Percentiles rank a stretch among this genome's conserved stretches.
Evolutionary conservation across 2,888 invertebrate species (phyloP).

Genomic region (Cosmopolites sordidus): DNA sequence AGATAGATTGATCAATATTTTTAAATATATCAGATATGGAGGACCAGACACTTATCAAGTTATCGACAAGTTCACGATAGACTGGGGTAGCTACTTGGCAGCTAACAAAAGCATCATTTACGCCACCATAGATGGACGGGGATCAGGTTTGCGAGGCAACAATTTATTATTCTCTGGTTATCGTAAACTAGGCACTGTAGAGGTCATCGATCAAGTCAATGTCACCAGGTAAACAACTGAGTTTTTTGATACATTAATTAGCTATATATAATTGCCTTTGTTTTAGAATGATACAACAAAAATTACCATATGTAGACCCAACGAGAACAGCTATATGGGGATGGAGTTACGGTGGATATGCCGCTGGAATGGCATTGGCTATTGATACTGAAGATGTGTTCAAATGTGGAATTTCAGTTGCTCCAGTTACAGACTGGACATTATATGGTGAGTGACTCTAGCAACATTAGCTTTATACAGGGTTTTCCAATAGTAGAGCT

Average conservation of each 20-base stretch:
- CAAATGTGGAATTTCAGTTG: slow-evolving; percentile 91
- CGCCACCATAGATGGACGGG: slow-evolving; percentile 86
- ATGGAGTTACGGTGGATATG: slow-evolving; percentile 98
- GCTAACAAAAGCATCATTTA: slow-evolving; percentile 81
- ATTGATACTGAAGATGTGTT: slow-evolving; percentile 70
- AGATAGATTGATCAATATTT: too few species aligned
- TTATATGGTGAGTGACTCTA: slow-evolving; percentile 89
- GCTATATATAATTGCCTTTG: too few species aligned
- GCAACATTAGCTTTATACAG: too few species aligned
- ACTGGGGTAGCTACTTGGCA: slow-evolving; percentile 85
- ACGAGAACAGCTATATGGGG: slow-evolving; percentile 92
- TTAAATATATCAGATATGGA: slow-evolving; percentile 86
- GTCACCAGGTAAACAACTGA: slow-evolving; percentile 66
- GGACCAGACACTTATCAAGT: slow-evolving; percentile 89
- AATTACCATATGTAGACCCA: slow-evolving; percentile 69
- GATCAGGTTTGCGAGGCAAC: slow-evolving; percentile 83
- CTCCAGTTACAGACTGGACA: slow-evolving; percentile 95
- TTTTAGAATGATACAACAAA: slow-evolving; percentile 61
- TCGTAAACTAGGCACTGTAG: slow-evolving; percentile 78
- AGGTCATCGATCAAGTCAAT: slow-evolving; percentile 86
- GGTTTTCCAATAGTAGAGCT: too few species aligned
- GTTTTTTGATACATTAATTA: not conserved
- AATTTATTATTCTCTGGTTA: slow-evolving; percentile 78
- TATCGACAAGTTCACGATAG: slow-evolving; percentile 73
- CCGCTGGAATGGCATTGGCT: slow-evolving; percentile 81